Evolutionary conservation across 2,797 vertebrate genomes (phyloP).

Genomic region (Scolopax rusticola): DNA sequence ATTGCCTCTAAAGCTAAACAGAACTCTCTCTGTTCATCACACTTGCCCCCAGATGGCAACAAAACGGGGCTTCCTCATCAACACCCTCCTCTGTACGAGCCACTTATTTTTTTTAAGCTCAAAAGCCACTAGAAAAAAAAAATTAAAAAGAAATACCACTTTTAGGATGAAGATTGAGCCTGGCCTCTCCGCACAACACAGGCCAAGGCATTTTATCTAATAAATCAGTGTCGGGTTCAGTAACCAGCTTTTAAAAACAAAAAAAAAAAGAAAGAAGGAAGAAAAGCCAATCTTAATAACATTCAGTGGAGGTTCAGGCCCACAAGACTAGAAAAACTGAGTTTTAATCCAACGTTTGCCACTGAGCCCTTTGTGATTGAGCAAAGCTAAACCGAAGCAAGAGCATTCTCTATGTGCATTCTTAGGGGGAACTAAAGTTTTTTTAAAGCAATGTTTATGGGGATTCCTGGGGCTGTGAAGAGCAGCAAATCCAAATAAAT

Average conservation of each 20-base stretch:
- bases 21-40: not conserved
- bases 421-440: not conserved
- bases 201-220: not conserved
- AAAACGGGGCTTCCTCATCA: not conserved
- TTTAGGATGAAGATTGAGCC: not conserved
- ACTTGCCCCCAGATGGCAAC: not conserved
- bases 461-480: not conserved
- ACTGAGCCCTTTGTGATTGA: fast-evolving
- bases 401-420: no score
- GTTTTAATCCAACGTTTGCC: not conserved
- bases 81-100: not conserved
- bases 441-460: fast-evolving
- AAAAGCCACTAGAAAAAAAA: not conserved
- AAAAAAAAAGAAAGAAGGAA: fast-evolving
- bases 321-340: not conserved
- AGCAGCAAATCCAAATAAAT: not conserved
- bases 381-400: fast-evolving
- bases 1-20: not conserved
- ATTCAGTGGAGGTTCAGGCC: not conserved
- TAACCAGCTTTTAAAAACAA: not conserved
- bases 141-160: not conserved
- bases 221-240: fast-evolving
- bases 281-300: not conserved
- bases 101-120: not conserved
- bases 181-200: not conserved